A percentile compares a stretch with the other conserved stretches of the same genome.
Evolutionary conservation across 2,113 vertebrate genomes (phyloP).

Genomic region (Hucho hucho): DNA sequence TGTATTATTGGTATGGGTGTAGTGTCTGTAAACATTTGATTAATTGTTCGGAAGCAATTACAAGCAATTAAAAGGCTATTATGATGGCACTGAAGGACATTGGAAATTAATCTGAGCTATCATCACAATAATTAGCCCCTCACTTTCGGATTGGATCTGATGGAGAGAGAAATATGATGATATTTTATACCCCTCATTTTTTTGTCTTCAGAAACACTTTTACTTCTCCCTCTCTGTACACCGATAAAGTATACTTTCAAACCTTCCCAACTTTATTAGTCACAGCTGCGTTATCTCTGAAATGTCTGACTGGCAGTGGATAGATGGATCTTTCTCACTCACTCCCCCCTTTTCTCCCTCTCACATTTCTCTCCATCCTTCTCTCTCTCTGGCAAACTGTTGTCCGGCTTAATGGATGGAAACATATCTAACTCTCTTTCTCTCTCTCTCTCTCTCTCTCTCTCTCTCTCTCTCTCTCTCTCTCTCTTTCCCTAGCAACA

Average conservation of each 20-base stretch:
- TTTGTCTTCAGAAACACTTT: not conserved
- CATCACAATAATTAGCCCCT: conserved; percentile 53
- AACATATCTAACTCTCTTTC: conserved; percentile 49
- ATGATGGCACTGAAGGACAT: conserved; percentile 57
- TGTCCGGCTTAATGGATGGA: conserved; percentile 23
- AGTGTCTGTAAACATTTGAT: conserved; percentile 64
- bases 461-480: conserved; percentile 6
- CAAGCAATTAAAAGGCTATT: conserved; percentile 64
- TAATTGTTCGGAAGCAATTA: conserved; percentile 60
- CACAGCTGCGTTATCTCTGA: not conserved
- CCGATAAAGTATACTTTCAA: not conserved
- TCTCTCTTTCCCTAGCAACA: conserved; percentile 73
- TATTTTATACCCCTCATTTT: not conserved
- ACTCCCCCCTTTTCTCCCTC: not conserved
- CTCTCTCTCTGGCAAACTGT: not conserved
- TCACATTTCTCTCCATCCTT: not conserved
- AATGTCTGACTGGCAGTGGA: not conserved
- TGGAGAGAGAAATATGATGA: not conserved
- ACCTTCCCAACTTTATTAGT: conserved; percentile 14
- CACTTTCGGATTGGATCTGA: conserved; percentile 21
- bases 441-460: conserved; percentile 17
- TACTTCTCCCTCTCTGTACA: too few relatives aligned
- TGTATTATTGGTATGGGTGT: conserved; percentile 39
- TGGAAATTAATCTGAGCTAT: conserved; percentile 52
- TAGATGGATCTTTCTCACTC: conserved; percentile 15